Evolutionary conservation across 1,140 invertebrate species (phyloP).

Genomic region (Campoletis sonorensis): DNA sequence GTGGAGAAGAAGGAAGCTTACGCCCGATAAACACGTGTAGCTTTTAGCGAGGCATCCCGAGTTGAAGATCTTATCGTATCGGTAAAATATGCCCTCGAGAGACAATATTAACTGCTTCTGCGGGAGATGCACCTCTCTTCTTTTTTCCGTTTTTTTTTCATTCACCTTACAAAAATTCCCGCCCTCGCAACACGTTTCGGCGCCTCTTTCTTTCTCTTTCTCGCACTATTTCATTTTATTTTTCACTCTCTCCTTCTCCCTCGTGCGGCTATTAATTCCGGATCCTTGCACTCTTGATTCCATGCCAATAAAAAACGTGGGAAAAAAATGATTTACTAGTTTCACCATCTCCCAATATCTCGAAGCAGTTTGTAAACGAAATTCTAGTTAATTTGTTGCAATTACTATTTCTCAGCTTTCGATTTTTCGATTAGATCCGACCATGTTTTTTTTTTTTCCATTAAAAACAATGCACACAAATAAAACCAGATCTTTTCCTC

Average conservation of each 20-base stretch:
- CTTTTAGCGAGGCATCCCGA: slow-evolving; percentile 75
- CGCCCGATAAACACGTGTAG: slow-evolving; percentile 76
- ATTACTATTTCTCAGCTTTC: background rate
- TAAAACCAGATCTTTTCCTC: background rate
- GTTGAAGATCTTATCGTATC: slow-evolving; percentile 72
- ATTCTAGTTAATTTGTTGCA: background rate
- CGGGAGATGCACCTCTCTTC: slow-evolving; percentile 68
- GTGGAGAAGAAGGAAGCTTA: slow-evolving; percentile 56
- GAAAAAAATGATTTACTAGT: background rate
- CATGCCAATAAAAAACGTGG: background rate
- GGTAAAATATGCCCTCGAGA: slow-evolving; percentile 75
- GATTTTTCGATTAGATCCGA: too few relatives aligned
- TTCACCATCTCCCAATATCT: background rate
- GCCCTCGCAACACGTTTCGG: slow-evolving; percentile 44
- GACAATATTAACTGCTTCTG: slow-evolving; percentile 76
- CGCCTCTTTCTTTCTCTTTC: background rate
- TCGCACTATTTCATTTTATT: background rate
- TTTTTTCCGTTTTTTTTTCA: slow-evolving; percentile 37
- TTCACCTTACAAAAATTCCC: slow-evolving; percentile 38
- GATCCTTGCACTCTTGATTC: slow-evolving; percentile 31
- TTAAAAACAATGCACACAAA: background rate
- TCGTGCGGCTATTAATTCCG: slow-evolving; percentile 20
- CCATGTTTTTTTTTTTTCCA: too few relatives aligned
- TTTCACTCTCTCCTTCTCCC: background rate
- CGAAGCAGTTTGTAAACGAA: background rate